These are phyloP conservation scores for Tenthredo scrophulariae DNA, from an alignment of 2,888 invertebrate genomes.

Conservation along the genomic window DNA sequence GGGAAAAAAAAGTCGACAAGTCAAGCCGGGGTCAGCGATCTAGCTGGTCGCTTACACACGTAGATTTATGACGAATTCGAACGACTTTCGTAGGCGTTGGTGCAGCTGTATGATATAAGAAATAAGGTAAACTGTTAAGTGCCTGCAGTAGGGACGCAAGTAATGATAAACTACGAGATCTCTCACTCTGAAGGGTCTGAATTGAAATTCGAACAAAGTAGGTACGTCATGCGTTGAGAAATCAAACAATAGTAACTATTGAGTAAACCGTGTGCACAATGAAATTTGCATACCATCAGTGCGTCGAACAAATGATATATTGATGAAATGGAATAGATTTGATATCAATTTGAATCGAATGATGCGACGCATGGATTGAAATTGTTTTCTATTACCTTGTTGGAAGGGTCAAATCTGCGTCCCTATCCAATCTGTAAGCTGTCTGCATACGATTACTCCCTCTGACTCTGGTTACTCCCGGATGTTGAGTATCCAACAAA, in stretches of 20 bases:
- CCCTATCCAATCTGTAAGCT: conserved; percentile 88
- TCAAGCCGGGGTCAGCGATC: conserved; percentile 16
- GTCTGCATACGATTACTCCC: conserved; percentile 90
- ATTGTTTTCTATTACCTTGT: conserved; percentile 81
- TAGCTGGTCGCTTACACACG: background rate
- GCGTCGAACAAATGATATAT: background rate
- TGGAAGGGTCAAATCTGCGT: conserved; percentile 86
- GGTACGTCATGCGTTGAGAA: conserved; percentile 31
- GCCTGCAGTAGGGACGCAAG: background rate
- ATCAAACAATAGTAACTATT: background rate
- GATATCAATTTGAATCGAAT: background rate
- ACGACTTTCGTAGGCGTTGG: background rate
- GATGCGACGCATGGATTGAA: background rate
- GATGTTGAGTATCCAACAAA: conserved; percentile 81
- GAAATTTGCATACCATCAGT: background rate
- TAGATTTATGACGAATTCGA: background rate
- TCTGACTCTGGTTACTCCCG: conserved; percentile 85
- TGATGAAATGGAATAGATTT: background rate
- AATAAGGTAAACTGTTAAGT: conserved; percentile 8
- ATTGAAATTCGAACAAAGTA: conserved; percentile 36
- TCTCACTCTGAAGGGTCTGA: background rate
- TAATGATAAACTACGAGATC: background rate
- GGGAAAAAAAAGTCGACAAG: conserved; percentile 8
- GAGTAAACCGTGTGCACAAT: background rate
- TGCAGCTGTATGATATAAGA: background rate